Conservation (phyloP, 23 tunicate species). For the Styela plicata region DNA sequence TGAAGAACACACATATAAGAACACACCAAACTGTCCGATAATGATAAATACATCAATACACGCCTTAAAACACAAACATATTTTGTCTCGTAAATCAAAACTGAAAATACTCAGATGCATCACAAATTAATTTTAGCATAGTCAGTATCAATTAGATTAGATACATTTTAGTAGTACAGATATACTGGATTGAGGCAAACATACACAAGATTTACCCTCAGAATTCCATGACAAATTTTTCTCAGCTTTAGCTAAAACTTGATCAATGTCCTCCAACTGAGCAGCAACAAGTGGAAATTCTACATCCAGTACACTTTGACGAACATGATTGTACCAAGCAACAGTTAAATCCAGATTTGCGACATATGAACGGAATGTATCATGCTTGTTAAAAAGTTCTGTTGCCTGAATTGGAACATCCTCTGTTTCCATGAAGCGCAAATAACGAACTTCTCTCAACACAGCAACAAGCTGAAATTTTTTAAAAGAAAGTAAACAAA, state of each 20-base stretch:
- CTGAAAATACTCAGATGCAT: no score
- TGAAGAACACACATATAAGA: no score
- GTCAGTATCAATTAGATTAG: no score
- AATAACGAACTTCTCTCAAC: slow-evolving; percentile 87
- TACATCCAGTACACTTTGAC: slow-evolving; percentile 70
- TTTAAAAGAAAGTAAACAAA: not conserved
- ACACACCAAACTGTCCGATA: no score
- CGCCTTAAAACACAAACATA: no score
- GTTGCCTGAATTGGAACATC: slow-evolving; percentile 79
- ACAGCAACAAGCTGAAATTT: slow-evolving; percentile 83
- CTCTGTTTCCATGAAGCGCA: slow-evolving; percentile 57
- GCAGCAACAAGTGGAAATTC: slow-evolving; percentile 85
- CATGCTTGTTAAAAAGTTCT: slow-evolving; percentile 60
- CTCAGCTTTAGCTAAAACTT: slow-evolving; percentile 66
- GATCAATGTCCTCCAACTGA: slow-evolving; percentile 73
- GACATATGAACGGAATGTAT: slow-evolving; percentile 67
- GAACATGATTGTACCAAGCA: slow-evolving; percentile 88
- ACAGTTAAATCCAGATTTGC: slow-evolving; percentile 74
- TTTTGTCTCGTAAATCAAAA: no score
- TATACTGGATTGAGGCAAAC: no score
- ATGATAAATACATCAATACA: no score
- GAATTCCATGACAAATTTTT: slow-evolving; percentile 66
- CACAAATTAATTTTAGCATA: not conserved
- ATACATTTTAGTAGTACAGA: no score
- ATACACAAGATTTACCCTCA: slow-evolving; percentile 69